Evolutionary conservation across 1,140 invertebrate species (phyloP).

Genomic region (Drosophila grimshawi): DNA sequence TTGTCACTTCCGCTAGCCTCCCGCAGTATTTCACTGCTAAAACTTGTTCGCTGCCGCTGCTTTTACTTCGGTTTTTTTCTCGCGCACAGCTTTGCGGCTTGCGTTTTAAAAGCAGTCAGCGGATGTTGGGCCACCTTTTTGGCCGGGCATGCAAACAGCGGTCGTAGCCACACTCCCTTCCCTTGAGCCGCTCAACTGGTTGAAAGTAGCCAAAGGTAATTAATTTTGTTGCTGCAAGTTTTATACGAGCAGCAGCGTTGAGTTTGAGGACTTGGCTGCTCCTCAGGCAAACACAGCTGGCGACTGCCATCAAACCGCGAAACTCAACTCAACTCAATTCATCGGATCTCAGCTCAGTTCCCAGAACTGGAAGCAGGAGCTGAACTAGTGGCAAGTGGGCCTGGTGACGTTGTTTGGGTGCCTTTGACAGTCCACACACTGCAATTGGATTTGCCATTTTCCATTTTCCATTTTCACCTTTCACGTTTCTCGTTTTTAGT

Average conservation of each 20-base stretch:
- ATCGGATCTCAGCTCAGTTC: background rate
- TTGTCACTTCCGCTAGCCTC: slow-evolving; percentile 74
- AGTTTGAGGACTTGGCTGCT: slow-evolving; percentile 18
- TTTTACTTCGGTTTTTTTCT: slow-evolving; percentile 19
- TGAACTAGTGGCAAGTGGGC: background rate
- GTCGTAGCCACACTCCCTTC: background rate
- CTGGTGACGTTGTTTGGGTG: slow-evolving; percentile 26
- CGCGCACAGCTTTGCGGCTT: slow-evolving; percentile 43
- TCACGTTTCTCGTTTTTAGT: slow-evolving; percentile 10
- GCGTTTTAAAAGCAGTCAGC: slow-evolving; percentile 68
- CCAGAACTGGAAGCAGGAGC: slow-evolving; percentile 3
- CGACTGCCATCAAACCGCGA: slow-evolving; percentile 45
- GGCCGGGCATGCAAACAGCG: slow-evolving; percentile 55
- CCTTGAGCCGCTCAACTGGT: slow-evolving; percentile 59
- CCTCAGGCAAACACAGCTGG: slow-evolving; percentile 32
- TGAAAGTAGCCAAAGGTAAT: slow-evolving; percentile 83
- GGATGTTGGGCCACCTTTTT: slow-evolving; percentile 72
- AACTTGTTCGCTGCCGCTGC: slow-evolving; percentile 54
- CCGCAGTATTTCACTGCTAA: slow-evolving; percentile 62
- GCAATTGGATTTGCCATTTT: slow-evolving; percentile 69
- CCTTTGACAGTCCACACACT: slow-evolving; percentile 64
- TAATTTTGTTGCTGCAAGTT: slow-evolving; percentile 80
- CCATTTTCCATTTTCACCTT: slow-evolving; percentile 15
- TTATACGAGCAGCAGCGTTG: slow-evolving; percentile 1
- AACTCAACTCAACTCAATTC: slow-evolving; percentile 31